Evolutionary conservation across 1,140 invertebrate species (phyloP), one percentile per base, ranked within the genome.

Genomic region (Palaemon carinicauda): DNA sequence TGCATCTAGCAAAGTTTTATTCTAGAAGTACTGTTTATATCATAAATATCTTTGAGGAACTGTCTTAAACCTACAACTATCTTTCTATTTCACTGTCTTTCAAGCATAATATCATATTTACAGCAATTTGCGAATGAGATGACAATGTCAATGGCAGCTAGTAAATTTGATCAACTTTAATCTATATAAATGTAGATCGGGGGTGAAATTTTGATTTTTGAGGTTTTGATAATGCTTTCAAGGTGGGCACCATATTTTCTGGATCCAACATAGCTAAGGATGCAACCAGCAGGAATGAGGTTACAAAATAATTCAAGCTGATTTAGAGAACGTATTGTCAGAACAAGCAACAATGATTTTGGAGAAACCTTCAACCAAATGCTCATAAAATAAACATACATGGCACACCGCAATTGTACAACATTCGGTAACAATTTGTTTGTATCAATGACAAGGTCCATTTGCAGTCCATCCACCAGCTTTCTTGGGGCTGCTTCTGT

Each of bases 111-210:
- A 41, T 41, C 41, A 41, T 86, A 86, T 86, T 54, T 86, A 86
- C 84, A 86, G 84, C 77, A 51, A 80, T 54, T 73, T 79, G 84
- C 65, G 71, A 65, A 60, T 27, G 41, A 51, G 21, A 73, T 51
- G 56, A 83, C 82, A 73, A 27, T 86, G 78, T 80, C 60, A 73
- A 41, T 79, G 84, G 77, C 84, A 86, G 84, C 52, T 86, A 86
- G 56, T 29, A 60, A 54, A 71, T 56, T 80, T 86, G 77, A 80
- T 80, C 60, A 86, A 80, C 65, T 86, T 65, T 9, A 86, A 86
- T 86, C 75, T 86, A 86, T 86, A 86, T 77, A 86, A 71, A 80
- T 86, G 84, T 86, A 86, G 84, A 86, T 86, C 84, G 84, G 84
- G 82, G 84, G 84, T 51, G 60, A 85, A 29, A 86, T 80, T 86